A percentile compares a stretch with the other conserved stretches of the same genome.
phyloP scores from a whole-genome alignment of 2,797 vertebrate genomes.

The Kryptolebias ocellatus region DNA sequence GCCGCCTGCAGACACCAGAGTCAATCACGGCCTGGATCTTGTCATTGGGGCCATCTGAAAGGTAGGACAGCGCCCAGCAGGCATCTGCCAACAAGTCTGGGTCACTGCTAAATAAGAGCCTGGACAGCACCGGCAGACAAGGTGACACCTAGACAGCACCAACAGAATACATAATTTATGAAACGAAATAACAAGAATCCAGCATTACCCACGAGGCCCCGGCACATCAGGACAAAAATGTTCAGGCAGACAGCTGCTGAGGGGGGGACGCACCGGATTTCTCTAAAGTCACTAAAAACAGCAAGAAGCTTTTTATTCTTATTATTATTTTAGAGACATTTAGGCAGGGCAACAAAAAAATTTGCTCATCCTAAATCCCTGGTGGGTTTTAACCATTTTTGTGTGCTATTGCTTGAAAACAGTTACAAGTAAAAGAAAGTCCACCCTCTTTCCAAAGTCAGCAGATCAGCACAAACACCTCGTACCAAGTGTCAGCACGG shows the following conservation, averaged over 20 bases:
- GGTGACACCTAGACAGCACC: conserved; percentile 88
- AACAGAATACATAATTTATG: not conserved
- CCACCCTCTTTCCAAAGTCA: no score
- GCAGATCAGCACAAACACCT: no score
- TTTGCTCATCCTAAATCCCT: not conserved
- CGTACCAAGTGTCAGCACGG: no score
- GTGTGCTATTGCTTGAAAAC: no score
- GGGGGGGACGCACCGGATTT: no score
- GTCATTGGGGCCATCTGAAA: conserved; percentile 98
- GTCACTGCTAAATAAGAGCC: conserved; percentile 96
- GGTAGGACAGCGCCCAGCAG: conserved; percentile 98
- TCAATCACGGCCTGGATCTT: conserved; percentile 99
- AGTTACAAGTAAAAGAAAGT: no score
- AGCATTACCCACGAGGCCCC: not conserved
- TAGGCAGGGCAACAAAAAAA: not conserved
- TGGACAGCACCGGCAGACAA: conserved; percentile 94
- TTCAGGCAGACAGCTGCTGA: not conserved
- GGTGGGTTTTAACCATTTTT: not conserved
- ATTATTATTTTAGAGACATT: no score
- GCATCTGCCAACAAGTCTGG: conserved; percentile 96
- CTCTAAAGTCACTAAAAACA: no score
- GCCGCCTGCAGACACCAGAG: conserved; percentile 95
- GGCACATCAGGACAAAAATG: no score
- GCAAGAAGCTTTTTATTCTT: no score
- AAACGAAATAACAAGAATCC: not conserved